Percentiles rank a stretch among this genome's conserved stretches.
phyloP scores from a whole-genome alignment of 1,140 invertebrate species.

The Vanessa tameamea region DNA sequence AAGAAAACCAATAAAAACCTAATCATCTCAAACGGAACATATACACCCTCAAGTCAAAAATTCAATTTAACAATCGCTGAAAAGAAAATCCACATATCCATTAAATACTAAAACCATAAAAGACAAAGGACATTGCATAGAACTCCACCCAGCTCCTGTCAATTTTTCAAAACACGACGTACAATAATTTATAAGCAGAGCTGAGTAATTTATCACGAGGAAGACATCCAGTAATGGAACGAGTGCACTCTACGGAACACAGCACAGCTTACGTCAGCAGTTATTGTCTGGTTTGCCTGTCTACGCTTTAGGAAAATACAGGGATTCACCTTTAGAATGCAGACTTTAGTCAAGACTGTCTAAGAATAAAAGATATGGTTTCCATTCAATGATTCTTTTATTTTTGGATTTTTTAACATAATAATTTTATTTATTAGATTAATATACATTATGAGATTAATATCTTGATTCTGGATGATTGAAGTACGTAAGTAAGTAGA shows the following conservation, averaged over 20 bases:
- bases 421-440: too few relatives aligned
- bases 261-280: slow-evolving; percentile 37
- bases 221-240: slow-evolving; percentile 46
- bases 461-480: too few relatives aligned
- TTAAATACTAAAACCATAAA: slow-evolving; percentile 22
- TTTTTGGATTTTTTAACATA: neutral
- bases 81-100: slow-evolving; percentile 16
- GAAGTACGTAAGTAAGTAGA: too few relatives aligned
- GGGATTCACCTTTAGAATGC: slow-evolving; percentile 4
- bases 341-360: slow-evolving; percentile 11
- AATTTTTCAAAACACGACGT: slow-evolving; percentile 41
- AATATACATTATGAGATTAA: too few relatives aligned
- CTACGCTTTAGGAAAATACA: slow-evolving; percentile 23
- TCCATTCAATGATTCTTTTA: neutral
- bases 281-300: slow-evolving; percentile 38
- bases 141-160: slow-evolving; percentile 17
- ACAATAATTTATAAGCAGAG: slow-evolving; percentile 43
- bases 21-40: neutral
- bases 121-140: slow-evolving; percentile 11
- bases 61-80: neutral
- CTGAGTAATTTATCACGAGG: slow-evolving; percentile 42
- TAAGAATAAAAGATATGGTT: neutral
- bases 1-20: neutral
- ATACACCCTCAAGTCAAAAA: neutral
- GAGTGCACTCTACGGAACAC: slow-evolving; percentile 39